Evolutionary conservation across 2,888 invertebrate genomes (phyloP).

Genomic region (Orchesellides sinensis): DNA sequence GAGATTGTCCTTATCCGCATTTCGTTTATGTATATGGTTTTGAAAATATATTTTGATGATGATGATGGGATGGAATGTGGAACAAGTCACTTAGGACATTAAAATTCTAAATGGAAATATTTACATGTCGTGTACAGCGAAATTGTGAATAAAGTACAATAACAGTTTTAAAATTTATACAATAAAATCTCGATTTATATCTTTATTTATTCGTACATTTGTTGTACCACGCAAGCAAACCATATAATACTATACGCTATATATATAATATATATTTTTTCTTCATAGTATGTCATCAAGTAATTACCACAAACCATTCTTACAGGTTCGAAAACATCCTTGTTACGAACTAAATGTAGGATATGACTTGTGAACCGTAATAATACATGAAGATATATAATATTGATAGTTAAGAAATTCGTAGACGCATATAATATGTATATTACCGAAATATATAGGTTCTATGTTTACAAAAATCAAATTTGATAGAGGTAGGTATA

Average conservation of each 20-base stretch:
- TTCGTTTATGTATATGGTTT: neutral
- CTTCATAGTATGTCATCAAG: slow-evolving; percentile 32
- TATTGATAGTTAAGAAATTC: slow-evolving; percentile 19
- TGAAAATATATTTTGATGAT: neutral
- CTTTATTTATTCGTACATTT: slow-evolving; percentile 50
- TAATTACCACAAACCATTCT: slow-evolving; percentile 55
- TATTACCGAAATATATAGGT: slow-evolving; percentile 32
- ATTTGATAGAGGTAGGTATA: slow-evolving; percentile 46
- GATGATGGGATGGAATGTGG: neutral
- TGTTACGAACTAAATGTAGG: slow-evolving; percentile 32
- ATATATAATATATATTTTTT: slow-evolving; percentile 16
- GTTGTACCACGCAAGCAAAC: slow-evolving; percentile 50
- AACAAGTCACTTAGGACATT: neutral
- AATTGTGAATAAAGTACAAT: neutral
- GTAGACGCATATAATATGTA: slow-evolving; percentile 11
- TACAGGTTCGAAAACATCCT: slow-evolving; percentile 38
- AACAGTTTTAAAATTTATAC: neutral
- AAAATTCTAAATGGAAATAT: neutral
- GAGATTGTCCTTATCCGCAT: no score
- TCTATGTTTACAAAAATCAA: slow-evolving; percentile 30
- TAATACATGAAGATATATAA: slow-evolving; percentile 25
- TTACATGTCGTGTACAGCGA: no score
- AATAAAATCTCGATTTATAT: slow-evolving; percentile 43
- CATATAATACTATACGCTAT: slow-evolving; percentile 15
- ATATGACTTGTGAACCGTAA: slow-evolving; percentile 49